Percentiles rank a stretch among this genome's conserved stretches.
These are phyloP conservation scores for Strigamia transsilvanica DNA, from an alignment of 2,888 invertebrate genomes.

Conservation along the genomic window DNA sequence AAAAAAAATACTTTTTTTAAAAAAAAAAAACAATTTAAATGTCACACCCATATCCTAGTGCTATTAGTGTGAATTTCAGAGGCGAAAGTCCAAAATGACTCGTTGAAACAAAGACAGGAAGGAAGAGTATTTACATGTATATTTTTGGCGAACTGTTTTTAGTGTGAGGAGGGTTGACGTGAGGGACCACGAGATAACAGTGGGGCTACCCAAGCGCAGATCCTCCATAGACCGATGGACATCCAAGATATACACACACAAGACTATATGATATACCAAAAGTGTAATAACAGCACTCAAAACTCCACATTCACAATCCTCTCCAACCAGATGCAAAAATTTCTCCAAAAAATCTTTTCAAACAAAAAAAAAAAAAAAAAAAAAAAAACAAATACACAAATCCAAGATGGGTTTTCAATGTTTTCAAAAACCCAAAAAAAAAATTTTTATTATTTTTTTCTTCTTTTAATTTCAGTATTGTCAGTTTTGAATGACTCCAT, in stretches of 20 bases:
- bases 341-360: too few species aligned
- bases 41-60: constrained; percentile 29
- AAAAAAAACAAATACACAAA: neutral
- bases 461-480: neutral
- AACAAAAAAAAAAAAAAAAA: too few species aligned
- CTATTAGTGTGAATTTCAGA: constrained; percentile 23
- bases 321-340: too few species aligned
- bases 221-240: constrained; percentile 42
- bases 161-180: constrained; percentile 42
- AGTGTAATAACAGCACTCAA: neutral
- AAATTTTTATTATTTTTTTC: neutral
- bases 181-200: constrained; percentile 48
- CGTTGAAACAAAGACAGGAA: constrained; percentile 44
- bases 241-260: constrained; percentile 32
- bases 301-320: too few species aligned
- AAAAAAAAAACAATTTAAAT: neutral
- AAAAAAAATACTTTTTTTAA: too few species aligned
- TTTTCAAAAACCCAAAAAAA: neutral
- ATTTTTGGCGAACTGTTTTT: constrained; percentile 39
- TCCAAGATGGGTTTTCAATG: constrained; percentile 6
- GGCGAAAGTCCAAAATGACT: constrained; percentile 7
- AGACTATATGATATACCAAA: constrained; percentile 23
- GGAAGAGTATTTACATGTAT: constrained; percentile 45
- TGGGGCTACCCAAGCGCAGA: constrained; percentile 41
- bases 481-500: constrained; percentile 10